Percentiles rank a stretch among this genome's conserved stretches.
Conservation (phyloP, 2,113 vertebrate genomes). For the Xiphophorus hellerii region DNA sequence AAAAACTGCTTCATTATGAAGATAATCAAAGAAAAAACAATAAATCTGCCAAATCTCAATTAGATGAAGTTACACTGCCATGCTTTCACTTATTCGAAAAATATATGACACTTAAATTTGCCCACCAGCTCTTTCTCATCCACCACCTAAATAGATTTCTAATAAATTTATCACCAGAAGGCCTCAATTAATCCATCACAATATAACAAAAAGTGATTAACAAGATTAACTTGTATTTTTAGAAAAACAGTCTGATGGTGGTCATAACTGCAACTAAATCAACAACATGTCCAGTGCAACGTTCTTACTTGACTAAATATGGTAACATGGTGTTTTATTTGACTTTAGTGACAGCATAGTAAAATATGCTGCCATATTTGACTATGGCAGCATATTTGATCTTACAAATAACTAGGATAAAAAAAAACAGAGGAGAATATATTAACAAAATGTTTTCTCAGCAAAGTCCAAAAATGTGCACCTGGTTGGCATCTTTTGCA, state of each 20-base stretch:
- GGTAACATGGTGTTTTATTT: no score
- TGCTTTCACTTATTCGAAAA: conserved; percentile 26
- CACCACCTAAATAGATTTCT: no score
- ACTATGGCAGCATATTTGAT: no score
- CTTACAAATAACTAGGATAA: no score
- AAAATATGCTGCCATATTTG: no score
- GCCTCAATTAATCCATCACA: conserved; percentile 37
- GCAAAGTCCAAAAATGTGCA: no score
- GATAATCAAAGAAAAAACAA: conserved; percentile 48
- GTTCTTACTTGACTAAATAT: no score
- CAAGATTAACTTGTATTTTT: conserved; percentile 24
- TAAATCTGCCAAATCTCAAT: conserved; percentile 53
- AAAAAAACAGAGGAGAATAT: no score
- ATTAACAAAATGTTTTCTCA: no score
- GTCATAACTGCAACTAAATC: background rate
- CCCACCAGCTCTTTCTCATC: conserved; percentile 28
- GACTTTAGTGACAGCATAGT: no score
- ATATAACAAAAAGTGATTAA: conserved; percentile 44
- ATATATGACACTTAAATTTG: background rate
- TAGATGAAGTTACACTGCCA: conserved; percentile 36
- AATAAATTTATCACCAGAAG: conserved; percentile 24
- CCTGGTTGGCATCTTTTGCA: no score
- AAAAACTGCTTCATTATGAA: conserved; percentile 49
- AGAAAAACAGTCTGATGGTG: background rate
- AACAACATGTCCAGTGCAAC: background rate